Evolutionary conservation across 2,888 invertebrate genomes (phyloP).

Genomic region (Drosophila sordidapex): DNA sequence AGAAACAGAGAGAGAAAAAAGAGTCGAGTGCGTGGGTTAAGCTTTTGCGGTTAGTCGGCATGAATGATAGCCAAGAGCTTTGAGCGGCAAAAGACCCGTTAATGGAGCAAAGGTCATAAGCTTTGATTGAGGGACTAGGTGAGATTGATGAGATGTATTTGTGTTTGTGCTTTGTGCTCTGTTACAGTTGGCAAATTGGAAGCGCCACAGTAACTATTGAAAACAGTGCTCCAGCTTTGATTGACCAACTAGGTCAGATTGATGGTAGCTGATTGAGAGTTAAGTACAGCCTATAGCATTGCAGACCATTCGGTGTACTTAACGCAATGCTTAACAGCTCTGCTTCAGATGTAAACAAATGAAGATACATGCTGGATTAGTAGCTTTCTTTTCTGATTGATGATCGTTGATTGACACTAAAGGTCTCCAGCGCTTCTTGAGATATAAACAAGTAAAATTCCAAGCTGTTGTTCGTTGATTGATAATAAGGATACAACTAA

Average conservation of each 20-base stretch:
- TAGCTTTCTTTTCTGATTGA: neutral
- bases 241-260: conserved; percentile 12
- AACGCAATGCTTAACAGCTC: neutral
- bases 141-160: conserved; percentile 40
- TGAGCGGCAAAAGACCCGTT: conserved; percentile 38
- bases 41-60: conserved; percentile 49
- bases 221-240: conserved; percentile 4
- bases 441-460: neutral
- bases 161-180: neutral
- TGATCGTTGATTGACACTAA: neutral
- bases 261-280: conserved; percentile 17
- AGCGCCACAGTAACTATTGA: neutral
- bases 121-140: conserved; percentile 38
- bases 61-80: conserved; percentile 43
- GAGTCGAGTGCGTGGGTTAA: conserved; percentile 42
- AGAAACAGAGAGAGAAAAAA: neutral
- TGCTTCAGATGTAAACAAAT: neutral
- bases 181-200: neutral
- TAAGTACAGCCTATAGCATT: neutral
- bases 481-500: neutral
- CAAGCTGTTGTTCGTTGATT: neutral
- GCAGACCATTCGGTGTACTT: neutral
- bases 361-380: neutral
- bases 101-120: conserved; percentile 44
- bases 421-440: neutral